Percentiles rank a stretch among this genome's conserved stretches.
Evolutionary conservation across 2,113 vertebrate species (phyloP).

Genomic region (Uropsilus gracilis): DNA sequence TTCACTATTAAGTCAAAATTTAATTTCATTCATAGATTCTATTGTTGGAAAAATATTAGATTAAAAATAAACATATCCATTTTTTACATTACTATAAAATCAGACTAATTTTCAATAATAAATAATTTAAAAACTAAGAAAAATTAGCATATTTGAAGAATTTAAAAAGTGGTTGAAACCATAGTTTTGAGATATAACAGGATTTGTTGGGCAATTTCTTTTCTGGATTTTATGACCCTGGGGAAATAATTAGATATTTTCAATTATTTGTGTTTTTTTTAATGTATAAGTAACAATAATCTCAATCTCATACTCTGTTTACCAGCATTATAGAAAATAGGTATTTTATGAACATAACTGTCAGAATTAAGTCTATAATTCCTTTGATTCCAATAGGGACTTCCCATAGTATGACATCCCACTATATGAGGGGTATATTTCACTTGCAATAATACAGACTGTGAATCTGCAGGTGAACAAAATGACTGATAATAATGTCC

Average conservation of each 20-base stretch:
- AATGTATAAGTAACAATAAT: background rate
- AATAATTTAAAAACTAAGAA: background rate
- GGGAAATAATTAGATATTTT: background rate
- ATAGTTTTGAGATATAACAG: background rate
- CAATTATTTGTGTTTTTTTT: background rate
- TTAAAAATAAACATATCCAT: background rate
- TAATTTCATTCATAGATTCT: background rate
- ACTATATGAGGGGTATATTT: background rate
- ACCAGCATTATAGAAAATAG: background rate
- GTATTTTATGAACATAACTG: fast-evolving
- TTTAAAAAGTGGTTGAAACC: background rate
- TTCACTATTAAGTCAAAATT: background rate
- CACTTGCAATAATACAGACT: no score
- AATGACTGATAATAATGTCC: background rate
- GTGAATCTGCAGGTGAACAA: background rate
- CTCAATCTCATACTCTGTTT: background rate
- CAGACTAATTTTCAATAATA: background rate
- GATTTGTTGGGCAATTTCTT: background rate
- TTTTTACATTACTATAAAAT: background rate
- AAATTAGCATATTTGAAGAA: background rate
- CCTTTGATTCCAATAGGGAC: background rate
- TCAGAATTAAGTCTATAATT: background rate
- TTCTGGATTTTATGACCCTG: background rate
- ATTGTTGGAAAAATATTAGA: background rate
- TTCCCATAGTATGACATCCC: background rate